Evolutionary conservation across 1,140 invertebrate species (phyloP).

Genomic region (Pseudomyrmex flavicornis): DNA sequence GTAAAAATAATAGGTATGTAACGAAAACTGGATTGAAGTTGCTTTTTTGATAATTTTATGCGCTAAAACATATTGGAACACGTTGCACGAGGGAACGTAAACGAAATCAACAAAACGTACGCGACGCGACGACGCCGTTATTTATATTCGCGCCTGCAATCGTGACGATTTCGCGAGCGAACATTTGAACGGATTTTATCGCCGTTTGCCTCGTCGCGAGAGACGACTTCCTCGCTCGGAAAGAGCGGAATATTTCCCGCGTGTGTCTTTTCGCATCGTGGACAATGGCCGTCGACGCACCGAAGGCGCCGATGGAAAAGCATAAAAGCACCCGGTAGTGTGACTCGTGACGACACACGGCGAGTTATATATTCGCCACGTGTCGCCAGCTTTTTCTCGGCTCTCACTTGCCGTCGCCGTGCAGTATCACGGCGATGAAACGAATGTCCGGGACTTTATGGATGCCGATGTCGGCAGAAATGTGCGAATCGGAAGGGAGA

Average conservation of each 20-base stretch:
- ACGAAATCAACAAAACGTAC: not conserved
- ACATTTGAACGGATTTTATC: constrained; percentile 55
- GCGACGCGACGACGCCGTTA: not conserved
- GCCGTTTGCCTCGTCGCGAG: constrained; percentile 41
- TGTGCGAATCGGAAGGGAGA: not conserved
- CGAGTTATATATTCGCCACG: constrained; percentile 43
- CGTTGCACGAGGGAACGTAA: not conserved
- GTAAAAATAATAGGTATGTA: not conserved
- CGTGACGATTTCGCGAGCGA: not conserved
- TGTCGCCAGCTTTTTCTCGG: constrained; percentile 22
- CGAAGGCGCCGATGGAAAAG: constrained; percentile 16
- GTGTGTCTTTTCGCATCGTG: constrained; percentile 22
- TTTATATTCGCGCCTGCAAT: constrained; percentile 22
- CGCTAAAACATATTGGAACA: not conserved
- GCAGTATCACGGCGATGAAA: constrained; percentile 13
- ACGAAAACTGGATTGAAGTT: not conserved
- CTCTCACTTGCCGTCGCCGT: not conserved
- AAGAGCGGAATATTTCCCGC: constrained; percentile 38
- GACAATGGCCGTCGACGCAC: constrained; percentile 37
- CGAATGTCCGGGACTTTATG: constrained; percentile 47
- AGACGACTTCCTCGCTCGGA: constrained; percentile 32
- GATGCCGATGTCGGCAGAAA: not conserved
- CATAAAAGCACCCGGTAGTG: constrained; percentile 19
- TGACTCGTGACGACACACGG: constrained; percentile 2
- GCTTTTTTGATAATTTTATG: not conserved